phyloP scores from a whole-genome alignment of 1,140 invertebrate species.

The Ostrea denselamellosa region DNA sequence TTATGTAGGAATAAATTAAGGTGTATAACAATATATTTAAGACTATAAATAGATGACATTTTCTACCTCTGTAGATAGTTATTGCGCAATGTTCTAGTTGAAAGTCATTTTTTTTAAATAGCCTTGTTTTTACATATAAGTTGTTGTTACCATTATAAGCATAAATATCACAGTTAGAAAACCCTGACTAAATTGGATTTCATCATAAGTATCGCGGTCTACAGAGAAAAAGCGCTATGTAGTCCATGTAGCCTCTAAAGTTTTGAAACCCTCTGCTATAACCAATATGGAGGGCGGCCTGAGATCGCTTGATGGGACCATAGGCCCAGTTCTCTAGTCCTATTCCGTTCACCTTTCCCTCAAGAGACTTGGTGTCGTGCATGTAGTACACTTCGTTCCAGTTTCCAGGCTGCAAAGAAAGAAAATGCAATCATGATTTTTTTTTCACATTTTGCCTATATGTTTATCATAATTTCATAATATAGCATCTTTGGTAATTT shows the following conservation, averaged over 20 bases:
- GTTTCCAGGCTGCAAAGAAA: constrained; percentile 41
- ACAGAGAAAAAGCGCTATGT: constrained; percentile 50
- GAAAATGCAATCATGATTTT: background rate
- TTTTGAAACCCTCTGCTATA: constrained; percentile 47
- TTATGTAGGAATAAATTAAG: too few relatives aligned
- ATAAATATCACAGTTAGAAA: background rate
- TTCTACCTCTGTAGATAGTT: background rate
- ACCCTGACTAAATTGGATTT: background rate
- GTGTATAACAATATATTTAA: too few relatives aligned
- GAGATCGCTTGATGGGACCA: constrained; percentile 41
- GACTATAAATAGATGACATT: too few relatives aligned
- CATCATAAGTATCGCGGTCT: constrained; percentile 23
- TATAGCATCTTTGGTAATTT: background rate
- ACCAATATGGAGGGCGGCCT: constrained; percentile 51
- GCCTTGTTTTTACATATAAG: background rate
- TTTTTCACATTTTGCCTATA: background rate
- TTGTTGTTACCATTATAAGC: background rate
- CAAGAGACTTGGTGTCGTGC: constrained; percentile 44
- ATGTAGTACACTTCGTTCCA: constrained; percentile 54
- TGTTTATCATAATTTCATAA: background rate
- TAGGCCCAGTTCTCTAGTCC: constrained; percentile 16
- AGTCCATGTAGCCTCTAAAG: constrained; percentile 53
- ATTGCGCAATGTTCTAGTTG: background rate
- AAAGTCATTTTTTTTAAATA: background rate
- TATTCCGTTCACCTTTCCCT: constrained; percentile 48